These are phyloP conservation scores for Platalea minor DNA, from an alignment of 2,797 vertebrate genomes.

Conservation along the genomic window DNA sequence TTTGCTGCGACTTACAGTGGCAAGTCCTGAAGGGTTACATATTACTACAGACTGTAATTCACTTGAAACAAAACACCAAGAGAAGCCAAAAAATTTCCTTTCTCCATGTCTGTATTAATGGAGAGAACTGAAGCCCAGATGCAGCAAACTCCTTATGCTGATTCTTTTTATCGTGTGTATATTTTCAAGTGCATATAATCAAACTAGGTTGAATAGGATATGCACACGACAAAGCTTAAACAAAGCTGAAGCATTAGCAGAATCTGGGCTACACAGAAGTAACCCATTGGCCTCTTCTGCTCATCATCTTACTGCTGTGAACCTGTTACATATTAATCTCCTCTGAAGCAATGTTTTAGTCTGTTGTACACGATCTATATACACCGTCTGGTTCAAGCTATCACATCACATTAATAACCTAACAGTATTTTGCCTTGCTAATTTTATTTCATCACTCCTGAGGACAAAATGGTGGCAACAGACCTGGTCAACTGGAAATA, in stretches of 20 bases:
- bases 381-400: conserved; percentile 36
- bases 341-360: background rate
- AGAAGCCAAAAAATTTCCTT: background rate
- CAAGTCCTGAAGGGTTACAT: conserved; percentile 11
- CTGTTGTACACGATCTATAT: background rate
- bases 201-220: background rate
- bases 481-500: background rate
- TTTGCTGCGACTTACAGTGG: conserved; percentile 40
- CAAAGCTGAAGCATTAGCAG: background rate
- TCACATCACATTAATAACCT: conserved; percentile 24
- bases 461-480: conserved; percentile 14
- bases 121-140: background rate
- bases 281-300: background rate
- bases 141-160: background rate
- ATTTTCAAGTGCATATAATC: background rate
- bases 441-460: conserved; percentile 49
- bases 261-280: background rate
- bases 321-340: background rate
- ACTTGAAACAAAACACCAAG: background rate
- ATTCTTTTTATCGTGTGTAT: background rate
- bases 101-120: background rate
- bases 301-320: background rate
- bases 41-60: background rate
- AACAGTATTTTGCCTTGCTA: background rate
- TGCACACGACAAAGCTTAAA: background rate